Conservation (phyloP, 2,797 vertebrate species). For the Catostomus latipinnis region DNA sequence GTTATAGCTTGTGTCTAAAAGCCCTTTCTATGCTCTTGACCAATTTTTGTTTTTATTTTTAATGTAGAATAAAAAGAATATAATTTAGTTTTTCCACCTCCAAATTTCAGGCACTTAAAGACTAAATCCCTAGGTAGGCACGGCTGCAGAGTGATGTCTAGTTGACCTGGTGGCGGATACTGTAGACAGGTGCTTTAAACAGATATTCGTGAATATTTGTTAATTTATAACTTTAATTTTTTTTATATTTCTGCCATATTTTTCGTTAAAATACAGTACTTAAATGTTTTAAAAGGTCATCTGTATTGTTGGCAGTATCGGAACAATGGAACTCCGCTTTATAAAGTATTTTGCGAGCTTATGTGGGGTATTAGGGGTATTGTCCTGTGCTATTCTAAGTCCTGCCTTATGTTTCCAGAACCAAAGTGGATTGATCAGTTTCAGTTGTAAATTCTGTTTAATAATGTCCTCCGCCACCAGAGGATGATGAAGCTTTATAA, state of each 20-base stretch:
- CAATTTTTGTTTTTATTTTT: constrained; percentile 3
- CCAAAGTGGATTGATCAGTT: not conserved
- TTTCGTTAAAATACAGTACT: no score
- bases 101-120: constrained; percentile 30
- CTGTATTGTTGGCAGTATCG: not conserved
- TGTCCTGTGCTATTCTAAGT: constrained; percentile 5
- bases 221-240: constrained; percentile 37
- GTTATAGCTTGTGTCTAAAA: not conserved
- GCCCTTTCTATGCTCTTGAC: not conserved
- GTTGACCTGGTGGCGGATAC: not conserved
- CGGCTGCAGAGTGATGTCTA: no score
- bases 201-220: constrained; percentile 32
- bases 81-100: not conserved
- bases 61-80: not conserved
- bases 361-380: not conserved
- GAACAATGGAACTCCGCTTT: not conserved
- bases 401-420: not conserved
- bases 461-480: constrained; percentile 21
- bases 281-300: not conserved
- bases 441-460: constrained; percentile 2
- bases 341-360: not conserved
- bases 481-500: constrained; percentile 13
- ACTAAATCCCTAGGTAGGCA: not conserved
- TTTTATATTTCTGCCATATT: not conserved
- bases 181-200: constrained; percentile 21